A percentile compares a stretch with the other conserved stretches of the same genome.
Conservation (phyloP, 2,888 invertebrate species). For the Alsophila aescularia region DNA sequence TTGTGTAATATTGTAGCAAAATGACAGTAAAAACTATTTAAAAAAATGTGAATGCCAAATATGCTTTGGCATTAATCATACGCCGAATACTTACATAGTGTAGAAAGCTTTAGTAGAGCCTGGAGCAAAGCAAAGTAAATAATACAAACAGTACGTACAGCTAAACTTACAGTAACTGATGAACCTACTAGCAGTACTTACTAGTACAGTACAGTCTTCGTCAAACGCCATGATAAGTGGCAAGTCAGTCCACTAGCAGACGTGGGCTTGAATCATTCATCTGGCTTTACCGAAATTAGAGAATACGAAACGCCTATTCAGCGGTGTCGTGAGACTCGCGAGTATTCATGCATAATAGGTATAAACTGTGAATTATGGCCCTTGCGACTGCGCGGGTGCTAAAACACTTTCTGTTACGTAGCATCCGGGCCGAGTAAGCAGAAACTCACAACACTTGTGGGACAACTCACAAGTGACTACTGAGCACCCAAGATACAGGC, state of each 20-base stretch:
- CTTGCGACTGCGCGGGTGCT: conserved; percentile 39
- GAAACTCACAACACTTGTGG: conserved; percentile 7
- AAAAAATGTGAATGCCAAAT: no score
- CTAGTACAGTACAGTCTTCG: background rate
- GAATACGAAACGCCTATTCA: conserved; percentile 52
- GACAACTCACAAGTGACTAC: background rate
- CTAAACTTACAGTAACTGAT: no score
- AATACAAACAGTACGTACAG: no score
- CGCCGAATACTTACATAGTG: no score
- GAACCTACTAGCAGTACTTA: no score
- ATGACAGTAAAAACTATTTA: no score
- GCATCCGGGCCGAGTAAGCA: background rate
- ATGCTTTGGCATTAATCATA: no score
- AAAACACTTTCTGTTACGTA: conserved; percentile 37
- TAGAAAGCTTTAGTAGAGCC: no score
- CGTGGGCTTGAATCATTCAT: conserved; percentile 63
- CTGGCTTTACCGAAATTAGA: conserved; percentile 60
- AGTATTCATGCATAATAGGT: conserved; percentile 47
- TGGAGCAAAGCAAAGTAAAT: no score
- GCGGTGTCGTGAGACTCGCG: conserved; percentile 45
- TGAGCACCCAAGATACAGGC: no score
- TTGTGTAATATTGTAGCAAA: no score
- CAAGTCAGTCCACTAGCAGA: conserved; percentile 37
- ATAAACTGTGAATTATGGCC: conserved; percentile 64
- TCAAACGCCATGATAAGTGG: conserved; percentile 18